Conservation (phyloP, 1,140 invertebrate genomes). For the Nephila pilipes region DNA sequence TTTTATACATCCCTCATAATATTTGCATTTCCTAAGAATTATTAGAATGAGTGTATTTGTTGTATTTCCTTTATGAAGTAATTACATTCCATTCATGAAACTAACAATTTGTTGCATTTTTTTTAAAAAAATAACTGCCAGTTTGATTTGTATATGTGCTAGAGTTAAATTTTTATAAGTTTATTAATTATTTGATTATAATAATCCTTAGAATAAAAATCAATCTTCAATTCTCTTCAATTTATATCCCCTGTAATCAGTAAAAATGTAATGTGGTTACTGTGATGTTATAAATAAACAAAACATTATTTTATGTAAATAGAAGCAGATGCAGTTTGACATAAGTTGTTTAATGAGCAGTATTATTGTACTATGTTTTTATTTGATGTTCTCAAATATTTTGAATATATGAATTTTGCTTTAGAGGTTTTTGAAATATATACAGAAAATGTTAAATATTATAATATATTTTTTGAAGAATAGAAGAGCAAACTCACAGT, state of each 20-base stretch:
- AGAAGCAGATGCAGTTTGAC: no score
- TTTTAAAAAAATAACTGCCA: not conserved
- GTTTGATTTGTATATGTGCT: not conserved
- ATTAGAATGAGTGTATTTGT: not conserved
- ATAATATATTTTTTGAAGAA: no score
- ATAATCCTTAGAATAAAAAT: not conserved
- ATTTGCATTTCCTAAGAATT: not conserved
- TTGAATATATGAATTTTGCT: not conserved
- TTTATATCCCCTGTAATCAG: not conserved
- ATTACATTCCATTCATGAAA: conserved; percentile 23
- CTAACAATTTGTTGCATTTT: not conserved
- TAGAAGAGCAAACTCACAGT: no score
- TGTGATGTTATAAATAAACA: conserved; percentile 6
- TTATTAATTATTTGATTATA: not conserved
- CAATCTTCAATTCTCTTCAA: not conserved
- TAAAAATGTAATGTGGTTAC: not conserved
- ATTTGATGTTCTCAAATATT: not conserved
- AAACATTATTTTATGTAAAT: not conserved
- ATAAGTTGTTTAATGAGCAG: not conserved
- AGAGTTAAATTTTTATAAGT: not conserved
- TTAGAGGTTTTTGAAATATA: not conserved
- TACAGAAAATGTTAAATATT: no score
- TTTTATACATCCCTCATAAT: not conserved
- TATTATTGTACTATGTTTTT: conserved; percentile 22
- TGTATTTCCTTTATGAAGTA: not conserved